These are phyloP conservation scores for Xenopus petersii DNA, from an alignment of 2,797 vertebrate genomes.

Conservation along the genomic window DNA sequence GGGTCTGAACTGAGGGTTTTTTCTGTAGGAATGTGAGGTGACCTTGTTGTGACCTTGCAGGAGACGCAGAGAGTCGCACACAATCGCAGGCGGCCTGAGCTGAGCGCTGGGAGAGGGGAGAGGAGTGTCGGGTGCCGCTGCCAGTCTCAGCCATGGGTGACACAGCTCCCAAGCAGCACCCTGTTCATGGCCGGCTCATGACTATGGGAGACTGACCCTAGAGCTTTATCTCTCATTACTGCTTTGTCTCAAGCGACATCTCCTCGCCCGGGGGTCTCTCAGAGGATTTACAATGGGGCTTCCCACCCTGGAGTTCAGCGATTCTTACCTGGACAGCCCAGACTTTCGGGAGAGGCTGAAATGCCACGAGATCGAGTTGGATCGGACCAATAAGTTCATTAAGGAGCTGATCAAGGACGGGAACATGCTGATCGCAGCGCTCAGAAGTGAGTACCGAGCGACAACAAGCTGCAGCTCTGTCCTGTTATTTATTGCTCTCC, in stretches of 20 bases:
- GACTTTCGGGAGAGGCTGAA: slow-evolving; percentile 91
- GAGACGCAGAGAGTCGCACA: slow-evolving; percentile 6
- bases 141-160: not conserved
- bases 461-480: too few relatives aligned
- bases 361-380: slow-evolving; percentile 92
- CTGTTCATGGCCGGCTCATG: not conserved
- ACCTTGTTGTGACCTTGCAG: slow-evolving; percentile 37
- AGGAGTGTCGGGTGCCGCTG: not conserved
- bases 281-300: slow-evolving; percentile 77
- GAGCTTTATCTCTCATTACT: not conserved
- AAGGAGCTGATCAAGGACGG: slow-evolving; percentile 96
- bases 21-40: slow-evolving; percentile 43
- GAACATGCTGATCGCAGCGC: slow-evolving; percentile 85
- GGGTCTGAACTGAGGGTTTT: not conserved
- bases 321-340: slow-evolving; percentile 91
- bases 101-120: not conserved
- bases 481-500: too few relatives aligned
- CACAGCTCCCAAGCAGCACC: not conserved
- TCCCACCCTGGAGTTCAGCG: slow-evolving; percentile 93
- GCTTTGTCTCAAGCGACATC: too few relatives aligned
- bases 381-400: slow-evolving; percentile 94
- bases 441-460: slow-evolving; percentile 77
- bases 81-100: too few relatives aligned
- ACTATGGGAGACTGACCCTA: not conserved
- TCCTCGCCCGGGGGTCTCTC: slow-evolving; percentile 1